Base-by-base conservation (phyloP, 2,113 vertebrate species). In the Alethe castanea region DNA sequence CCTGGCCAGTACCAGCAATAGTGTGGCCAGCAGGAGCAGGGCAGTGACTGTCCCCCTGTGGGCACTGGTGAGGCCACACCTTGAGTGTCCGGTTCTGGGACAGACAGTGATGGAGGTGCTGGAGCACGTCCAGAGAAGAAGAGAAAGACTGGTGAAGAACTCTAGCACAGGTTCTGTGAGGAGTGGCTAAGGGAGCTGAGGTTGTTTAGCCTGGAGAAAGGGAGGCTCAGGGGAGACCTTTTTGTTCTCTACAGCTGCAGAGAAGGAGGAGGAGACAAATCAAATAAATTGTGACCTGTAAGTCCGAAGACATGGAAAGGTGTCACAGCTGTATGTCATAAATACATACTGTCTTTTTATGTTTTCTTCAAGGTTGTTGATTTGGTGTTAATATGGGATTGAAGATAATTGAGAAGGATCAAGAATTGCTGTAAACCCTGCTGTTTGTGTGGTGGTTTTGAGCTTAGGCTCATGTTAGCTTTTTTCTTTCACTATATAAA, bases 131-230 rank as follows among this genome's bases (percentile, higher is more conserved):
- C 35, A 48, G 19, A 40, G 44, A 19, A 44, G 9, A 10, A 19
- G 19, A 25, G 0, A 3, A 4, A 19, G 16, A 3, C 23, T 73
- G 40, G 0, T 0, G 14, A 2, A 13, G 31, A 5, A 20, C 31
- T 57, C 42, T n/a, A 50, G 61, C 25, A 31, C 35, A 42, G 4
- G 3, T 31, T 29, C 16, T 42, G 19, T 20, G 52, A 59, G 42
- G 35, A 57, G 16, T 0, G 19, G 44, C 44, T 45, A 19, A 45
- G 44, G 44, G 44, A 44, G 18, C 18, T 45, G 44, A 20, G 19
- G 0, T 0, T 31, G 7, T 59, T 76, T 31, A 35, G 44, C 6
- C 31, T 50, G 52, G 17, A 57, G 60, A 2, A 40, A 24, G 56
- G 50, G 24, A 67, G 36, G 14, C 14, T 50, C 26, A 28, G 8